Conservation (phyloP, 2,797 vertebrate genomes). For the Coracias cyanogaster region DNA sequence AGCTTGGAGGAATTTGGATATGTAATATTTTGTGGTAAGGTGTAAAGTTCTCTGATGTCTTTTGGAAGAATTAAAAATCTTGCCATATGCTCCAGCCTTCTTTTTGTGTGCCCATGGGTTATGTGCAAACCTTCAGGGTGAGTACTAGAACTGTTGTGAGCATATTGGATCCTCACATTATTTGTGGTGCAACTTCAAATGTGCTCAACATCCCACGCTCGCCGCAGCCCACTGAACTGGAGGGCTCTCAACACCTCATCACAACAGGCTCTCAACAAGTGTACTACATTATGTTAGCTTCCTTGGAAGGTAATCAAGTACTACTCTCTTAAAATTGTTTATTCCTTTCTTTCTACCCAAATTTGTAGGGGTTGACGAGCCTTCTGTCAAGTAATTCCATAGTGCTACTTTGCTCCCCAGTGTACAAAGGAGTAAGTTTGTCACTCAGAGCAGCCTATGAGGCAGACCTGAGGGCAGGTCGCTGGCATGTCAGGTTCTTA, state of each 20-base stretch:
- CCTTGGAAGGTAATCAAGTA: conserved; percentile 14
- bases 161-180: neutral
- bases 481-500: conserved; percentile 57
- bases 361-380: conserved; percentile 24
- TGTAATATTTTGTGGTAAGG: neutral
- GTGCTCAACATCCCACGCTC: conserved; percentile 1
- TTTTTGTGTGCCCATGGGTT: conserved; percentile 26
- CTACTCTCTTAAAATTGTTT: neutral
- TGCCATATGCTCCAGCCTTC: conserved; percentile 28
- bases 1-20: neutral
- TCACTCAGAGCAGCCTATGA: conserved; percentile 18
- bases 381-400: conserved; percentile 35
- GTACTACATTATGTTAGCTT: conserved; percentile 18
- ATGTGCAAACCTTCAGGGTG: conserved; percentile 22
- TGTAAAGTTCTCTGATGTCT: conserved; percentile 26
- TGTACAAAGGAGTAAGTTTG: conserved; percentile 46
- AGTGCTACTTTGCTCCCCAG: neutral
- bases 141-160: conserved; percentile 1
- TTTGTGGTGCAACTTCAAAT: neutral
- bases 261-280: conserved; percentile 23
- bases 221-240: neutral
- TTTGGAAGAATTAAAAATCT: conserved; percentile 1
- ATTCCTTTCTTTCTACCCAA: neutral
- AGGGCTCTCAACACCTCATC: neutral
- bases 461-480: conserved; percentile 59